A percentile compares a stretch with the other conserved stretches of the same genome.
Conservation (phyloP, 2,797 vertebrate species). For the Cetoscarus ocellatus region DNA sequence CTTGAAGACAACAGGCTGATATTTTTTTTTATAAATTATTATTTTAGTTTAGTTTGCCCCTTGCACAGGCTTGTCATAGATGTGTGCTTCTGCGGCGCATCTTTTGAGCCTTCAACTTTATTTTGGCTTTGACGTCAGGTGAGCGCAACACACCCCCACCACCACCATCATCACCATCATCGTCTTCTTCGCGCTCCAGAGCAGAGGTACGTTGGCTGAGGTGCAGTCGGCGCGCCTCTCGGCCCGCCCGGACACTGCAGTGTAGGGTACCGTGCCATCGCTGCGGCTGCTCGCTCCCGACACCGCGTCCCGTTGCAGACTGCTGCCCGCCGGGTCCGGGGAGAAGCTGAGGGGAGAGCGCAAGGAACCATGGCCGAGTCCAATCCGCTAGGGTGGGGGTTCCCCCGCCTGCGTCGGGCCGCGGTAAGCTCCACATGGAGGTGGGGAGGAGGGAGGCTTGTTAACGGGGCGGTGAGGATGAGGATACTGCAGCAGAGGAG, state of each 20-base stretch:
- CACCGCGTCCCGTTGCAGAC: slow-evolving; percentile 74
- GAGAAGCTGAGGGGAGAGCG: slow-evolving; percentile 30
- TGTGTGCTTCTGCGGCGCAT: neutral
- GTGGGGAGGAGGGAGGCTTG: slow-evolving; percentile 49
- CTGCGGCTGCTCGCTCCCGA: slow-evolving; percentile 67
- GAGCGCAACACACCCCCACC: slow-evolving; percentile 36
- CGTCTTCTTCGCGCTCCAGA: slow-evolving; percentile 30
- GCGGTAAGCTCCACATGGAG: slow-evolving; percentile 87
- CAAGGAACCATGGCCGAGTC: slow-evolving; percentile 90
- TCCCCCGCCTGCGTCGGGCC: slow-evolving; percentile 89
- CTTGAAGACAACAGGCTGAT: too few species aligned
- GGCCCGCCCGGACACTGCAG: slow-evolving; percentile 68
- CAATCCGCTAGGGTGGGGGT: slow-evolving; percentile 85
- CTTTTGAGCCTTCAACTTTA: neutral
- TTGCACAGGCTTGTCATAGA: rapidly evolving
- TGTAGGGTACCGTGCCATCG: slow-evolving; percentile 46
- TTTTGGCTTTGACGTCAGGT: slow-evolving; percentile 71
- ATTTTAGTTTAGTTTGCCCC: too few species aligned
- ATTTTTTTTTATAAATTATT: too few species aligned
- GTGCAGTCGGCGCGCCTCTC: slow-evolving; percentile 50
- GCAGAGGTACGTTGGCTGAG: slow-evolving; percentile 35
- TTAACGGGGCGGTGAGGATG: slow-evolving; percentile 70
- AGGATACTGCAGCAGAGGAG: slow-evolving; percentile 78
- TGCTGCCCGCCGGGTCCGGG: slow-evolving; percentile 37
- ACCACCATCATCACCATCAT: neutral